These are phyloP conservation scores for Hirundichthys speculiger DNA, from an alignment of 2,113 vertebrate species.

Conservation along the genomic window DNA sequence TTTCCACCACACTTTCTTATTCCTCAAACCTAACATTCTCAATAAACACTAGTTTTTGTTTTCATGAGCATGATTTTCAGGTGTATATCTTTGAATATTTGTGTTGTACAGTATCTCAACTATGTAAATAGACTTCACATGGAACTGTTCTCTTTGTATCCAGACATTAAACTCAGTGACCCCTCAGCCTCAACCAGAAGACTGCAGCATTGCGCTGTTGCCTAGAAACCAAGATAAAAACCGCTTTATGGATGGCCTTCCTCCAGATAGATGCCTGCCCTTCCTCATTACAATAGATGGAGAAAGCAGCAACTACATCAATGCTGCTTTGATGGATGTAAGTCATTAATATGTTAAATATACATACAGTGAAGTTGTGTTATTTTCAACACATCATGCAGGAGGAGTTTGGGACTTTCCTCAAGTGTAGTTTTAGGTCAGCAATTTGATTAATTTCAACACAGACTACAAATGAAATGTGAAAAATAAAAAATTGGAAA, in stretches of 20 bases:
- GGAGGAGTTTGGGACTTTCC: conserved; percentile 53
- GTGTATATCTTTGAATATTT: not conserved
- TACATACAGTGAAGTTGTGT: conserved; percentile 26
- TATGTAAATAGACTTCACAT: not conserved
- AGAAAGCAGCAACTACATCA: conserved; percentile 99
- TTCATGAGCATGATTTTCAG: not conserved
- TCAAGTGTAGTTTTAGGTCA: not conserved
- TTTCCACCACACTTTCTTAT: too few relatives aligned
- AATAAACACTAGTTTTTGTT: not conserved
- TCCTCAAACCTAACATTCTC: too few relatives aligned
- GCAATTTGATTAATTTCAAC: conserved; percentile 16
- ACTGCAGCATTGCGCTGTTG: conserved; percentile 98
- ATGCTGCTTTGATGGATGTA: conserved; percentile 99
- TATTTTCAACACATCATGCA: conserved; percentile 53
- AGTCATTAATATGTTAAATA: conserved; percentile 66
- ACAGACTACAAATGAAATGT: conserved; percentile 1
- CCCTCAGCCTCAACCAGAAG: conserved; percentile 95
- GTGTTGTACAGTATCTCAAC: not conserved
- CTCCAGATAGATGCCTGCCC: conserved; percentile 97
- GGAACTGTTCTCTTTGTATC: conserved; percentile 8
- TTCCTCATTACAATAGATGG: conserved; percentile 99
- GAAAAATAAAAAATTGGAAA: not conserved
- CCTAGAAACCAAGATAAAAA: conserved; percentile 99
- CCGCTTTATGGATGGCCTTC: conserved; percentile 98
- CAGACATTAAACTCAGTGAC: conserved; percentile 99